phyloP scores from a whole-genome alignment of 2,888 invertebrate species.

The Pardosa pseudoannulata region DNA sequence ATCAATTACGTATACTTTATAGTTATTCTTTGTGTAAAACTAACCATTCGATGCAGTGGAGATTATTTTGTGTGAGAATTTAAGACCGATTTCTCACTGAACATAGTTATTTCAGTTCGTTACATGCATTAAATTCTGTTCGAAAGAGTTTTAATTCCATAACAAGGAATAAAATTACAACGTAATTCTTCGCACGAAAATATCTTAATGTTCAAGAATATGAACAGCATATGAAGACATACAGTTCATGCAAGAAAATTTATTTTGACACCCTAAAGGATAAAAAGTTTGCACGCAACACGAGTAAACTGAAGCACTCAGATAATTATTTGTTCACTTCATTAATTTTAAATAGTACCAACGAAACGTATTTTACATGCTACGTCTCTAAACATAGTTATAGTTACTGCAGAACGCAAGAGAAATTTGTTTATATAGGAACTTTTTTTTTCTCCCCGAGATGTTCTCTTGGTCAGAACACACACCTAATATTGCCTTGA shows the following conservation, averaged over 20 bases:
- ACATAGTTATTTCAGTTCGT: no score
- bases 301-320: neutral
- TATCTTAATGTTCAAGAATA: neutral
- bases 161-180: neutral
- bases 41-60: no score
- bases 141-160: no score
- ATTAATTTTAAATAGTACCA: neutral
- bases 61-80: no score
- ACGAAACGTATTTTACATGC: neutral
- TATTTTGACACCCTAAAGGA: neutral
- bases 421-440: neutral
- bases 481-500: constrained; percentile 42
- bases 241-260: neutral
- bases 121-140: no score
- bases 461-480: constrained; percentile 12
- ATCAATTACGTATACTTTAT: no score
- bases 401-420: neutral
- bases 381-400: neutral
- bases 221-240: neutral
- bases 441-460: no score
- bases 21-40: no score
- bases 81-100: no score
- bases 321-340: neutral
- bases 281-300: neutral
- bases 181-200: neutral